Evolutionary conservation across 2,113 vertebrate species (phyloP), one percentile per base, ranked within the genome.

Genomic region (Bothrops jararaca): DNA sequence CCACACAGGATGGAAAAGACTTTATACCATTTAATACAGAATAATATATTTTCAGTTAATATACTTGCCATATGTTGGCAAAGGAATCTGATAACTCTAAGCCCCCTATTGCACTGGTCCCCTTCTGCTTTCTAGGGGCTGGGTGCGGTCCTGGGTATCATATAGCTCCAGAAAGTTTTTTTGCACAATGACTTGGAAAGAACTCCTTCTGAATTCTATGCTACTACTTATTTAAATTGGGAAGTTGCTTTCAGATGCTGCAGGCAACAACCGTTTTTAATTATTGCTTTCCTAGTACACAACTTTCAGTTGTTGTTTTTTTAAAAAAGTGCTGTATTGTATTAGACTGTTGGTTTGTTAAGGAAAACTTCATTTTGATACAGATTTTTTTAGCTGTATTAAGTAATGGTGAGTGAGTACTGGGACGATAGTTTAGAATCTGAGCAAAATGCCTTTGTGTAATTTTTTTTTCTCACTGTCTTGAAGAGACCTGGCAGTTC

Each of bases 401-500:
- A 80, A 80, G 8, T 80, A 80, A 80, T 80, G 34, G 7, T 80
- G 7, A 39, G 34, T 39, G 15, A 22, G 6, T 22, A 34, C 13
- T 42, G 20, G n/a, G 48, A 22, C 18, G 18, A 80, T 52, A 15
- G 6, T 23, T 88, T 23, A 54, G 39, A 34, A 22, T 42, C 7
- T 11, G 34, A 13, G 18, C n/a, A 85, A 58, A 8, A 18, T 86
- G 9, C 24, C 39, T n/a, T 34, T 86, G 56, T 13, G 39, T 8
- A 89, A 92, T 24, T 34, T 22, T 26, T 1, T 4, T 86, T 80
- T 52, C 94, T 94, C 58, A 57, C 18, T 48, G 89, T 80, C 34
- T n/a, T 54, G 85, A 91, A 92, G 89, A 91, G 29, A 15, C 69
- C 64, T 29, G 39, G 53, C 92, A 69, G 34, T 54, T 53, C 91